Evolutionary conservation across 2,888 invertebrate species (phyloP).

Genomic region (Anorthoa munda): DNA sequence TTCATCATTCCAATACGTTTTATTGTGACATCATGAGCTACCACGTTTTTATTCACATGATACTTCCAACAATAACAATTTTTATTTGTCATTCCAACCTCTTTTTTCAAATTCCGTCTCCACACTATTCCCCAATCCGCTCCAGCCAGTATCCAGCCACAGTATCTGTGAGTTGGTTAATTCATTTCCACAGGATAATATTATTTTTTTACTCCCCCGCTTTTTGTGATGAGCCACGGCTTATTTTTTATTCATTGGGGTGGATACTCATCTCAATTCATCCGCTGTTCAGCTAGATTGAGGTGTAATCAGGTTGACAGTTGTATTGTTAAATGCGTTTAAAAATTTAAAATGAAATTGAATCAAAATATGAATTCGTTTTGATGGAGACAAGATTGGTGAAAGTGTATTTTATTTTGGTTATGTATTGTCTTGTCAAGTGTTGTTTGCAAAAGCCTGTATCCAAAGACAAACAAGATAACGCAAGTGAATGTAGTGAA

Average conservation of each 20-base stretch:
- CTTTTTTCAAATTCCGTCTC: conserved; percentile 56
- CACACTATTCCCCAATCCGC: conserved; percentile 56
- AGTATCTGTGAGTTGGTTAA: conserved; percentile 89
- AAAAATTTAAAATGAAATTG: conserved; percentile 49
- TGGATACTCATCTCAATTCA: conserved; percentile 83
- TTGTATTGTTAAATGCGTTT: conserved; percentile 68
- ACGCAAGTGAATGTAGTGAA: too few species aligned
- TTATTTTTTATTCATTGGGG: conserved; percentile 91
- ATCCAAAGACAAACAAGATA: too few species aligned
- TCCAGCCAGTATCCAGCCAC: conserved; percentile 73
- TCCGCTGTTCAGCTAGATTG: conserved; percentile 81
- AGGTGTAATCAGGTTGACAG: conserved; percentile 85
- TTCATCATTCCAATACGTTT: too few species aligned
- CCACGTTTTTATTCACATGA: too few species aligned
- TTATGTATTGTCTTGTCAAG: background rate
- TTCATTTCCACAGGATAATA: conserved; percentile 91
- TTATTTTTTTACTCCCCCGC: conserved; percentile 90
- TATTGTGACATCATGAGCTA: too few species aligned
- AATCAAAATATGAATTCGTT: conserved; percentile 57
- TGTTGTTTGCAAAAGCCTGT: background rate
- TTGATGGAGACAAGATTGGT: conserved; percentile 4
- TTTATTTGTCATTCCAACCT: background rate
- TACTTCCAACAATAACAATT: too few species aligned
- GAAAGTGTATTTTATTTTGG: background rate
- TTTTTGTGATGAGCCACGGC: conserved; percentile 87